Conservation (phyloP, 2,888 invertebrate species). For the Tenthredo livida region DNA sequence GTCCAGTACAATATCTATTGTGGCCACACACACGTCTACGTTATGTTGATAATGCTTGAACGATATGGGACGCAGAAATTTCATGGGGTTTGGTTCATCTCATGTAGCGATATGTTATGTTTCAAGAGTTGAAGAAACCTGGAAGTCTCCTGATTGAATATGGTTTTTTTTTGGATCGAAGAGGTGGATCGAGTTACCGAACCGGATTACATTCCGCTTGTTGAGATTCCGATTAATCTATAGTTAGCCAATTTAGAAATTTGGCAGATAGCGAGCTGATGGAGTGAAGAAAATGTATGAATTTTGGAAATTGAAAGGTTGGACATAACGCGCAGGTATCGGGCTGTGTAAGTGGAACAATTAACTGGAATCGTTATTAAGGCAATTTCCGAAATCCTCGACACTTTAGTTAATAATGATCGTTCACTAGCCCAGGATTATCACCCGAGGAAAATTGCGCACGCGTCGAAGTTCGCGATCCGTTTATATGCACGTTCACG, state of each 20-base stretch:
- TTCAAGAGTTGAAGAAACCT: background rate
- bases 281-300: background rate
- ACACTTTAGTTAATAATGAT: slow-evolving; percentile 42
- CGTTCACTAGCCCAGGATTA: slow-evolving; percentile 35
- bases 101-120: background rate
- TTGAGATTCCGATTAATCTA: slow-evolving; percentile 10
- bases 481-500: slow-evolving; percentile 47
- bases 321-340: background rate
- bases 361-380: slow-evolving; percentile 24
- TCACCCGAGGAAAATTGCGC: slow-evolving; percentile 15
- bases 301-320: background rate
- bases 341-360: background rate
- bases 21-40: background rate
- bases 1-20: slow-evolving; percentile 31
- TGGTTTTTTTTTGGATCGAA: background rate
- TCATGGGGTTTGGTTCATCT: background rate
- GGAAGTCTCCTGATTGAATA: background rate
- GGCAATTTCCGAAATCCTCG: slow-evolving; percentile 39
- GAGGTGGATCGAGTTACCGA: background rate
- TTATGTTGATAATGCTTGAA: slow-evolving; percentile 1
- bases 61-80: background rate
- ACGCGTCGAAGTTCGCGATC: slow-evolving; percentile 23
- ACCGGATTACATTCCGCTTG: background rate
- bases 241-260: background rate
- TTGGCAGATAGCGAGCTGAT: background rate